Base-by-base conservation (phyloP, 2,888 invertebrate genomes). In the Coelinius sp. region DNA sequence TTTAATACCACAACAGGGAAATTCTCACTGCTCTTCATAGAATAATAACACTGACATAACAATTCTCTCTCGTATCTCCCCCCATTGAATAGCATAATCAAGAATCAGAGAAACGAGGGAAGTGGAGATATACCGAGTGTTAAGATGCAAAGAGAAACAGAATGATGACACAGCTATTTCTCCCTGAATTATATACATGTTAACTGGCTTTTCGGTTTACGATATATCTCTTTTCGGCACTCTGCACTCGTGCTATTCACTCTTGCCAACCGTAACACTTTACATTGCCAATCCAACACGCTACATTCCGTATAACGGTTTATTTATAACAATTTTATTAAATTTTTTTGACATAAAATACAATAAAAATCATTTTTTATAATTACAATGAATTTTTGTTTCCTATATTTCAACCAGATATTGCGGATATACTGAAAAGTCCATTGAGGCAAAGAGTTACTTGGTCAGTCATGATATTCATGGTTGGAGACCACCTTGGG, bases 381-480 rank as follows among this genome's bases (percentile, higher is more conserved):
- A n/a, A n/a, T n/a, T n/a, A n/a, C 31, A 8, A 31, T 17, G 46
- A 49, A 17, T 49, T 20, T 49, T 49, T 1, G 7, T 49, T 6
- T 14, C 4, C 6, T 31, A 27, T 6, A 17, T 35, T 41, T 44
- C 27, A 25, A 27, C 44, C 49, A 27, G 46, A 49, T 49, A 46
- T 35, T 24, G 27, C 7, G 46, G 20, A 64, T 59, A 31, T 59
- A 14, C 12, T 14, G 20, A 17, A 49, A 49, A 25, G 56, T 68
- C 68, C 56, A 31, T 56, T 41, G 68, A 56, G 56, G 53, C 25
- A 35, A n/a, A 35, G 27, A 70, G 65, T 71, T 41, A 82, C 80
- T 85, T 83, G 85, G 86, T 86, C 86, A 85, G 84, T 84, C 84
- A 86, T 85, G 86, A 85, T 87, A 87, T 87, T 87, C 87, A 87